Evolutionary conservation across 2,113 vertebrate genomes (phyloP).

Genomic region (Albula glossodonta): DNA sequence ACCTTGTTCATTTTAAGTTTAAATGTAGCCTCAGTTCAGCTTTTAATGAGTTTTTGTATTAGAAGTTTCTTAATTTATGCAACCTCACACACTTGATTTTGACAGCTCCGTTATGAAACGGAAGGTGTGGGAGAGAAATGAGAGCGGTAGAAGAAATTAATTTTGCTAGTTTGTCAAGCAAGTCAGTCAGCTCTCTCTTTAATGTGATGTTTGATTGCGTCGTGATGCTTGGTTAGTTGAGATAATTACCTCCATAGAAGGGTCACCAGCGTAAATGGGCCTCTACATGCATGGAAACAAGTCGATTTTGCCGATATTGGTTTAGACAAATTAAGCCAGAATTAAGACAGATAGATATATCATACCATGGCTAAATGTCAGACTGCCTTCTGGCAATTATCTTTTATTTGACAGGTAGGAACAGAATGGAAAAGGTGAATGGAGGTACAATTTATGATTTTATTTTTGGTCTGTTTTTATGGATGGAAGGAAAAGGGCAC

Average conservation of each 20-base stretch:
- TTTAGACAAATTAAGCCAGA: conserved; percentile 28
- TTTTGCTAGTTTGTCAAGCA: conserved; percentile 63
- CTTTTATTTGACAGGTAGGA: conserved; percentile 10
- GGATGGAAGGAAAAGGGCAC: neutral
- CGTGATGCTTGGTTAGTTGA: conserved; percentile 24
- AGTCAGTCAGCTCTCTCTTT: conserved; percentile 61
- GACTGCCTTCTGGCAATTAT: neutral
- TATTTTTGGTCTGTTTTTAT: neutral
- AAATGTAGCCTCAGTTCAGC: neutral
- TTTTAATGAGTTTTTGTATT: conserved; percentile 22
- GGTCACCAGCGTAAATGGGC: conserved; percentile 64
- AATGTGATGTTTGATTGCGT: conserved; percentile 32
- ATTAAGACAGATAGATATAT: conserved; percentile 23
- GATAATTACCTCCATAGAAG: conserved; percentile 38
- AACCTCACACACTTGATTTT: conserved; percentile 37
- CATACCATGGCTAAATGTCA: conserved; percentile 16
- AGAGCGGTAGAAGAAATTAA: conserved; percentile 57
- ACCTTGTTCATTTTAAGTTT: neutral
- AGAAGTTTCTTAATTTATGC: conserved; percentile 54
- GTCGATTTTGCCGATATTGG: conserved; percentile 21
- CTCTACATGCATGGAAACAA: conserved; percentile 67
- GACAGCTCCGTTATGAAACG: conserved; percentile 18
- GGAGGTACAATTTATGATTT: neutral
- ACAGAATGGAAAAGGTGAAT: neutral
- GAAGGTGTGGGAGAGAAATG: conserved; percentile 31